phyloP scores from a whole-genome alignment of 2,113 vertebrate genomes.

The Leiothrix lutea region DNA sequence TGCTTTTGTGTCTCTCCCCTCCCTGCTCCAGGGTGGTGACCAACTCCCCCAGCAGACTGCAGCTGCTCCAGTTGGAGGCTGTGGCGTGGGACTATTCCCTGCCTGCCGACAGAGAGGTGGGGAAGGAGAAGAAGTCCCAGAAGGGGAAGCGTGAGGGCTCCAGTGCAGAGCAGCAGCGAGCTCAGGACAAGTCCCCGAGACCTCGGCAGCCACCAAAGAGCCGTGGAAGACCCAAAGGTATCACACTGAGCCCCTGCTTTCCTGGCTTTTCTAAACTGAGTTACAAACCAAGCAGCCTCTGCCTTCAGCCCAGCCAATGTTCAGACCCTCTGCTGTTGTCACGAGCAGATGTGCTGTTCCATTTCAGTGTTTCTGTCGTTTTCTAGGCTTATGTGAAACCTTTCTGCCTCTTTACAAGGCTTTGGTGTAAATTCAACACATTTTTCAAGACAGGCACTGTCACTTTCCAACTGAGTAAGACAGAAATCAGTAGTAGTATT shows the following conservation, averaged over 20 bases:
- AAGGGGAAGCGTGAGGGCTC: not conserved
- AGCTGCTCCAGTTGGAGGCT: conserved; percentile 80
- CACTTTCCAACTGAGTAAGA: not conserved
- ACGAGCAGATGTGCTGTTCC: not conserved
- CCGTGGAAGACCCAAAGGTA: not conserved
- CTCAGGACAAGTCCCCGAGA: not conserved
- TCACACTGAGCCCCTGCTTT: not conserved
- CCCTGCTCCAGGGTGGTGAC: conserved; percentile 78
- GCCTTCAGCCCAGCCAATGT: not conserved
- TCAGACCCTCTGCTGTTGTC: not conserved
- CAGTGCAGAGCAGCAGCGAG: not conserved
- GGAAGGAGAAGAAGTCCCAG: not conserved
- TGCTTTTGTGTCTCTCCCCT: not conserved
- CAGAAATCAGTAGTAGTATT: not conserved
- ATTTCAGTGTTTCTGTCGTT: not conserved
- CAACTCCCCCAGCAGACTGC: conserved; percentile 70
- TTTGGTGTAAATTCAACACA: not conserved
- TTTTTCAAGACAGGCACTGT: not conserved
- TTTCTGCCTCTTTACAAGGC: not conserved
- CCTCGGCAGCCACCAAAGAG: not conserved
- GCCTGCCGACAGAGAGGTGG: not conserved
- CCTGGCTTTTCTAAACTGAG: not conserved
- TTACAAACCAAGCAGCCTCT: not conserved
- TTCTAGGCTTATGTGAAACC: not conserved
- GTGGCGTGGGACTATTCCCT: conserved; percentile 80